Evolutionary conservation across 2,113 vertebrate species (phyloP).

Genomic region (Vombatus ursinus): DNA sequence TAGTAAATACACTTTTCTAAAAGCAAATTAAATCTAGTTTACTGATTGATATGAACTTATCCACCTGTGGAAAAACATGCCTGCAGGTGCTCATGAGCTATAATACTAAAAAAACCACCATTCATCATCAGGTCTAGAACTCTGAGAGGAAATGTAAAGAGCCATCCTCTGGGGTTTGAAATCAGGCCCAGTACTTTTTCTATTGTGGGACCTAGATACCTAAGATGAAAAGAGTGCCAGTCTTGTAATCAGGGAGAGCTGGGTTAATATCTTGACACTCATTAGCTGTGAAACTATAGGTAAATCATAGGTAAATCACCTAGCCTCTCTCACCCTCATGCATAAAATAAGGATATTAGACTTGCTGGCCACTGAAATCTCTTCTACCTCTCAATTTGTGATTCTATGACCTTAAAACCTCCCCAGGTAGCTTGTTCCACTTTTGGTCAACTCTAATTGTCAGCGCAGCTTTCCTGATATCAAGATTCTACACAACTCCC

Average conservation of each 20-base stretch:
- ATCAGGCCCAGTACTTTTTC: neutral
- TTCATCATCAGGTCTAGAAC: neutral
- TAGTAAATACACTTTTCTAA: neutral
- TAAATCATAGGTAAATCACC: neutral
- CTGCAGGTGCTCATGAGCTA: neutral
- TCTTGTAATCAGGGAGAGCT: neutral
- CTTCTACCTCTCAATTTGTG: no score
- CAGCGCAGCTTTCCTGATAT: no score
- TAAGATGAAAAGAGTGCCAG: neutral
- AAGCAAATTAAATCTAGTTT: neutral
- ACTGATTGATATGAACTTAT: neutral
- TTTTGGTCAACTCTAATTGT: no score
- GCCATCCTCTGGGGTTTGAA: neutral
- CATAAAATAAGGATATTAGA: no score
- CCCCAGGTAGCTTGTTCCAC: no score
- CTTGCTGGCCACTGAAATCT: no score
- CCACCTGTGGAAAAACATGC: neutral
- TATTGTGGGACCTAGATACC: neutral
- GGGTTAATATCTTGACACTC: neutral
- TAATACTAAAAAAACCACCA: neutral
- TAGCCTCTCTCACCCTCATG: no score
- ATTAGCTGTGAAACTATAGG: neutral
- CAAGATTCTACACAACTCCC: no score
- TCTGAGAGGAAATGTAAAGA: neutral
- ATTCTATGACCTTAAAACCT: no score